Conservation (phyloP, 1,140 invertebrate species). For the Berghia stephanieae region DNA sequence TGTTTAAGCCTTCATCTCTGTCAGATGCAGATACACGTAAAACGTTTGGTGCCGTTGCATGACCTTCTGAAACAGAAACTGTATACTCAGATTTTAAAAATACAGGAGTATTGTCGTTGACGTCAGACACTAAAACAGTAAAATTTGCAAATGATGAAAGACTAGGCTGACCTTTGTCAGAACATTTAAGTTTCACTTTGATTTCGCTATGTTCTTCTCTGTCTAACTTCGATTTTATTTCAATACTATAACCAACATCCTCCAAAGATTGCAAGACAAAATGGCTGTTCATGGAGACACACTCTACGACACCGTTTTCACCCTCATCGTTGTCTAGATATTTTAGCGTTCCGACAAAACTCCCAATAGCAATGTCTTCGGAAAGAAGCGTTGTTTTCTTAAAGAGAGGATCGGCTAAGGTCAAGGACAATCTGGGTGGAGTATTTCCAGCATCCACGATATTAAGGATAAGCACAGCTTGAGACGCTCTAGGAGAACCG, state of each 20-base stretch:
- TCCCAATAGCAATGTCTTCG: slow-evolving; percentile 89
- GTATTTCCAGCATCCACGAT: slow-evolving; percentile 35
- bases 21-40: slow-evolving; percentile 40
- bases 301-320: slow-evolving; percentile 76
- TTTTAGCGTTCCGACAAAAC: slow-evolving; percentile 83
- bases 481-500: slow-evolving; percentile 12
- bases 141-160: slow-evolving; percentile 47
- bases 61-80: slow-evolving; percentile 40
- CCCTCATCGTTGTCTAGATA: slow-evolving; percentile 89
- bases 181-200: slow-evolving; percentile 83
- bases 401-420: slow-evolving; percentile 17
- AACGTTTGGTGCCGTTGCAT: slow-evolving; percentile 21
- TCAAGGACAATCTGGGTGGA: slow-evolving; percentile 23
- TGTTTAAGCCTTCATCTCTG: slow-evolving; percentile 40
- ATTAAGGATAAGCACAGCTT: slow-evolving; percentile 21
- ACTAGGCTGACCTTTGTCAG: slow-evolving; percentile 74
- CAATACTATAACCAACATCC: slow-evolving; percentile 19
- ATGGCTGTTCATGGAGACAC: slow-evolving; percentile 66
- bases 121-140: slow-evolving; percentile 45
- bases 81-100: slow-evolving; percentile 42
- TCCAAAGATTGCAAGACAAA: slow-evolving; percentile 23
- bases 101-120: slow-evolving; percentile 46
- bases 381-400: slow-evolving; percentile 73
- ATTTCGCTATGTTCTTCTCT: slow-evolving; percentile 85
- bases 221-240: slow-evolving; percentile 74